Base-by-base conservation (phyloP, 1,140 invertebrate species). In the Drosophila arawakana region DNA sequence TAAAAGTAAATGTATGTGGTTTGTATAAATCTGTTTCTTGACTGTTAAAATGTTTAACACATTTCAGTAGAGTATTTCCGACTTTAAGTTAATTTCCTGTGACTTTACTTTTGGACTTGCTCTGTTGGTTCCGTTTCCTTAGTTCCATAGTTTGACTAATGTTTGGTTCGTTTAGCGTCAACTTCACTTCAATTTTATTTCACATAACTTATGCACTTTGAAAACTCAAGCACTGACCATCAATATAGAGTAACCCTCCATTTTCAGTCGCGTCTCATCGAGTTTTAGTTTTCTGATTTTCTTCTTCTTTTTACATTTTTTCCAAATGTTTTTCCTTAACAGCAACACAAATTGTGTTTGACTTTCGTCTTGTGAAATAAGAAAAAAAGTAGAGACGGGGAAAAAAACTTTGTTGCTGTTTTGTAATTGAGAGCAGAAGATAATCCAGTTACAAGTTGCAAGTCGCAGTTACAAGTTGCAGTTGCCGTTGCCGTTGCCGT, bases 401-500 rank as follows among this genome's bases (percentile, higher is more conserved):
- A 10, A 30, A 18, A 30, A 67, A 60, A 73, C 52, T 73, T 73
- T 67, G 46, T 37, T 41, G 44, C 44, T 37, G 30, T 55, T 57
- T 46, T 72, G 46, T 66, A 72, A 72, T 76, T 66, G 73, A 69
- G 66, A 61, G 66, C 66, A 76, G 68, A 7, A 59, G 54, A 76
- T 76, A 76, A 76, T 76, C 68, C 65, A 76, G 54, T 76, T 71
- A 37, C 46, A 52, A 72, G 60, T 54, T 57, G 39, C 41, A 54
- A 47, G 37, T 41, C 47, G 34, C 37, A 46, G 66, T 55, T 44
- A 46, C 55, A 60, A 46, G 66, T 55, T 44, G 57, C 55, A 60
- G 62, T 54, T 58, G 21, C 18, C 15, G 39, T 50, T 58, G 21
- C 18, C 15, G 39, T 50, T 67, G 54, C 46, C 34, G 2, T 30